Evolutionary conservation across 2,113 vertebrate genomes (phyloP).

Genomic region (Ovis canadensis): DNA sequence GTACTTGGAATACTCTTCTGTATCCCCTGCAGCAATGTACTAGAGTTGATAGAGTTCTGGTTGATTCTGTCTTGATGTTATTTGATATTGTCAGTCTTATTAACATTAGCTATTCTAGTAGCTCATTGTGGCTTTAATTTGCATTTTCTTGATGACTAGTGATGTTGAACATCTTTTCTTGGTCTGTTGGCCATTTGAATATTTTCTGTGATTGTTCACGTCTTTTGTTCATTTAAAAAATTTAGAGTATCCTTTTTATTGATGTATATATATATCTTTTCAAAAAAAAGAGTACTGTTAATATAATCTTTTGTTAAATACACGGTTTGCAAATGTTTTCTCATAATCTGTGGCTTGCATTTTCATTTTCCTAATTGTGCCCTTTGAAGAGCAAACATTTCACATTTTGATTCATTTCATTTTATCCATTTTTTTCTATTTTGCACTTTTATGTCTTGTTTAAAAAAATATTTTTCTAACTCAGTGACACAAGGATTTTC

Average conservation of each 20-base stretch:
- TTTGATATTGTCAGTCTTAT: background rate
- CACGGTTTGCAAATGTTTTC: background rate
- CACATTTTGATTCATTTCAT: background rate
- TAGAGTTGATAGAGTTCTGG: background rate
- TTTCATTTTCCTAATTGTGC: background rate
- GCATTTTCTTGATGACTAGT: slow-evolving; percentile 24
- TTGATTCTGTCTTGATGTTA: background rate
- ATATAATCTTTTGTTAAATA: background rate
- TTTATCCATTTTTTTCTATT: background rate
- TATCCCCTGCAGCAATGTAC: background rate
- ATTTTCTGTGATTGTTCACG: background rate
- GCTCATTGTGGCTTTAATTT: slow-evolving; percentile 4
- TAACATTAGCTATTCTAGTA: slow-evolving; percentile 7
- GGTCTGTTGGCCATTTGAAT: background rate
- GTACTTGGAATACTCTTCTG: background rate
- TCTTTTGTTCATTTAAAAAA: slow-evolving; percentile 1
- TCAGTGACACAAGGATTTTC: background rate
- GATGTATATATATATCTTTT: background rate
- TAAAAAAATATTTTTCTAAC: background rate
- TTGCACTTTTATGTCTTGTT: background rate
- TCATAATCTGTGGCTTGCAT: background rate
- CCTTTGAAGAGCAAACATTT: background rate
- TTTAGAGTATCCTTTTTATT: background rate
- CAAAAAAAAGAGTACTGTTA: background rate
- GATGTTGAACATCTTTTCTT: background rate